Evolutionary conservation across 64 coral and sea anemone species (phyloP).

Genomic region (Actinia equina): DNA sequence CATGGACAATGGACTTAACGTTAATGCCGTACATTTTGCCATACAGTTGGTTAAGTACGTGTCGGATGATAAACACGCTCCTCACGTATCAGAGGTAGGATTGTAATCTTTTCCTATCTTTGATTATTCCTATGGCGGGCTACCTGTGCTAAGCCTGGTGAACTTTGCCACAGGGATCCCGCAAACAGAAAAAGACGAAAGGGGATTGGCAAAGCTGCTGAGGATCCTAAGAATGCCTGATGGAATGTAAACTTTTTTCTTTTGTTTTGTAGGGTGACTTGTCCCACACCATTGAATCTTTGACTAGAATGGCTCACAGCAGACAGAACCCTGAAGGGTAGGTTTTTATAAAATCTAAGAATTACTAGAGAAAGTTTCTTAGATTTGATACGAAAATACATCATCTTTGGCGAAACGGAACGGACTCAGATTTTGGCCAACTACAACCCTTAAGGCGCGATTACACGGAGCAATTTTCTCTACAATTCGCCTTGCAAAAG

Average conservation of each 20-base stretch:
- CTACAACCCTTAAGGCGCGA: too few species aligned
- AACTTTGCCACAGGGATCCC: too few species aligned
- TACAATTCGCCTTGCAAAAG: too few species aligned
- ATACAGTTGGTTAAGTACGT: conserved; percentile 90
- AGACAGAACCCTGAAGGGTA: conserved; percentile 78
- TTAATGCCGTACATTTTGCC: conserved; percentile 91
- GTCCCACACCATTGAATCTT: conserved; percentile 86
- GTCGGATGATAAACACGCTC: conserved; percentile 85
- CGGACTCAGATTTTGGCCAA: too few species aligned
- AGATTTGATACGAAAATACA: too few species aligned
- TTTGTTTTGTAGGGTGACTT: conserved; percentile 60
- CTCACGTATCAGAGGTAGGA: conserved; percentile 85
- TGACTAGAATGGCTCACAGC: conserved; percentile 87
- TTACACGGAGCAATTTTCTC: too few species aligned
- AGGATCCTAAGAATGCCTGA: too few species aligned
- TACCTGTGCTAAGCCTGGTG: neutral
- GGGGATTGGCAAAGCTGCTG: too few species aligned
- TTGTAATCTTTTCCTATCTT: neutral
- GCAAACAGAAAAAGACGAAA: too few species aligned
- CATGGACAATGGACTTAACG: conserved; percentile 90
- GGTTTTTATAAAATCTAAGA: neutral
- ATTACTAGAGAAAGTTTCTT: neutral
- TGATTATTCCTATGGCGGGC: neutral
- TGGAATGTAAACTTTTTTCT: neutral
- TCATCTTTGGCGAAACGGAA: too few species aligned